These are phyloP conservation scores for Schrankia costaestrigalis DNA, from an alignment of 2,888 invertebrate genomes.

Conservation along the genomic window DNA sequence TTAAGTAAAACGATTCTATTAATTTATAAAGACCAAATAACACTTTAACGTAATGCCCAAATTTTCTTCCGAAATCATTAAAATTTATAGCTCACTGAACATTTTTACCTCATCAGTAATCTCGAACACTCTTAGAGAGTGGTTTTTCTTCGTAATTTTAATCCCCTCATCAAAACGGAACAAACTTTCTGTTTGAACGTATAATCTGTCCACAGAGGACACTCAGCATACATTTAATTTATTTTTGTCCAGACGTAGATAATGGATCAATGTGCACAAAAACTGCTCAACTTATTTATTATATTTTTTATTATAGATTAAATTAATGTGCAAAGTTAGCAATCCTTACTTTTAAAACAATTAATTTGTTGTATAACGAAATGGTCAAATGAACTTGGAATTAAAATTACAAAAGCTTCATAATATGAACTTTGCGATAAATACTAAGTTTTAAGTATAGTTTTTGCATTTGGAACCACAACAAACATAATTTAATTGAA, in stretches of 20 bases:
- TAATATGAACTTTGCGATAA: too few relatives aligned
- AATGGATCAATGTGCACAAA: slow-evolving; percentile 8
- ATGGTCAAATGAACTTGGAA: too few relatives aligned
- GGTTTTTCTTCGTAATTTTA: slow-evolving; percentile 16
- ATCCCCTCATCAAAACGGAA: slow-evolving; percentile 14
- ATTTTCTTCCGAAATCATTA: background rate
- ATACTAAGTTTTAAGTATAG: too few relatives aligned
- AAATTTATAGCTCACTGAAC: background rate
- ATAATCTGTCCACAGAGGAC: slow-evolving; percentile 17
- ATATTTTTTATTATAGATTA: background rate
- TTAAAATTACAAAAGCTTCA: too few relatives aligned
- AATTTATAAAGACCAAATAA: too few relatives aligned
- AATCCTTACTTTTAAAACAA: too few relatives aligned
- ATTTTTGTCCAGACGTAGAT: slow-evolving; percentile 11
- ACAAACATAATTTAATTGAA: too few relatives aligned
- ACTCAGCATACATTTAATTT: slow-evolving; percentile 14
- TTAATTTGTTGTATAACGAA: too few relatives aligned
- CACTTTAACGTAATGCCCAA: background rate
- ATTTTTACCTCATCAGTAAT: slow-evolving; percentile 4
- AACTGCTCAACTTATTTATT: too few relatives aligned
- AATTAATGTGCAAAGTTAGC: background rate
- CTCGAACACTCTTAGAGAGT: slow-evolving; percentile 10
- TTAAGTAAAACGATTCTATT: too few relatives aligned
- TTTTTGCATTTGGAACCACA: too few relatives aligned
- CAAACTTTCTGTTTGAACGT: slow-evolving; percentile 9